phyloP scores from a whole-genome alignment of 2,797 vertebrate species.

The Eurystomus glaucurus region DNA sequence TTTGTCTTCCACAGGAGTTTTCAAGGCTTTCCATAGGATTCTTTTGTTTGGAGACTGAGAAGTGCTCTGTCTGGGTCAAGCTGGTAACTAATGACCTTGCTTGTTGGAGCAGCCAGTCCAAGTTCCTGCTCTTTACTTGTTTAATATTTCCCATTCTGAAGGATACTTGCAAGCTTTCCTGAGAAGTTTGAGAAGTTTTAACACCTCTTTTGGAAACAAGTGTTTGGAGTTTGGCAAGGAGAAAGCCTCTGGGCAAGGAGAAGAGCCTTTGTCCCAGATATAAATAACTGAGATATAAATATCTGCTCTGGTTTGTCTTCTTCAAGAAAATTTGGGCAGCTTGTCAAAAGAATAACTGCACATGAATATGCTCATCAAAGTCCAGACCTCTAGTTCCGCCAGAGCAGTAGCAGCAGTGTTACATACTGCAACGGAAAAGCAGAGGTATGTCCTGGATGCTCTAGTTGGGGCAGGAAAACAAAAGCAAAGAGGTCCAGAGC shows the following conservation, averaged over 20 bases:
- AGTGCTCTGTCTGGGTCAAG: neutral
- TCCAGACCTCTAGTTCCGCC: neutral
- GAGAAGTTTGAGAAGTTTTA: constrained; percentile 12
- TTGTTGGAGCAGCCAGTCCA: neutral
- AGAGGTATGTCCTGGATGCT: neutral
- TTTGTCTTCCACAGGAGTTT: neutral
- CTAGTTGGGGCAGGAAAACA: neutral
- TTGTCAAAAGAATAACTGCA: constrained; percentile 8
- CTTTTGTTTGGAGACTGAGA: neutral
- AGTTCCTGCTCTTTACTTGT: neutral
- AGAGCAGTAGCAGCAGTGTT: constrained; percentile 8
- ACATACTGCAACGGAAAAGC: neutral
- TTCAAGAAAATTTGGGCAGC: constrained; percentile 35
- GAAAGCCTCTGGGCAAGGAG: constrained; percentile 11
- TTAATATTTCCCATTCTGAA: neutral
- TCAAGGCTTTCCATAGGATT: neutral
- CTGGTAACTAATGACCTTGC: neutral
- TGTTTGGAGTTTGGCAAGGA: neutral
- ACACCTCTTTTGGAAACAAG: constrained; percentile 29
- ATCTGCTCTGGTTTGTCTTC: constrained; percentile 51
- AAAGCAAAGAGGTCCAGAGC: neutral
- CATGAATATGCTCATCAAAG: neutral
- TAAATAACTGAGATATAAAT: constrained; percentile 52
- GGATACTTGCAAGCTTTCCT: neutral
- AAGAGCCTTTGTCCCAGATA: constrained; percentile 46